Percentiles rank a stretch among this genome's conserved stretches.
Evolutionary conservation across 2,113 vertebrate genomes (phyloP).

Genomic region (Gambusia holbrooki): DNA sequence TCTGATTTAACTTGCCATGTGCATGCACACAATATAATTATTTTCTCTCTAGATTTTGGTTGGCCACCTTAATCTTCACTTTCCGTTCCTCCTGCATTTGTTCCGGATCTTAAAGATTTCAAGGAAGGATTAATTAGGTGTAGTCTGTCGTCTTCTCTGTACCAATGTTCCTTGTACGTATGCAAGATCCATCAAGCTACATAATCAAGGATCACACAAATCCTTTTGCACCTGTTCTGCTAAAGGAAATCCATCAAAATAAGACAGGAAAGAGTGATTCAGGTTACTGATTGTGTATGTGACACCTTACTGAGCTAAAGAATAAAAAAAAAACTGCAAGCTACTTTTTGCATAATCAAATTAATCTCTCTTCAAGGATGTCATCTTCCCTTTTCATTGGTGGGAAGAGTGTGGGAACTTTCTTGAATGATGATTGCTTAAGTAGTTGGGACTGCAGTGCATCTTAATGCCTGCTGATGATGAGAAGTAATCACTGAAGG

Average conservation of each 20-base stretch:
- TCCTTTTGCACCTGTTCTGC: constrained; percentile 32
- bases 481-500: constrained; percentile 67
- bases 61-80: background rate
- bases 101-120: constrained; percentile 46
- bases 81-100: constrained; percentile 5
- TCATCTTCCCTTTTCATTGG: constrained; percentile 35
- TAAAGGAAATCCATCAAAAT: constrained; percentile 14
- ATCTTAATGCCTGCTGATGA: constrained; percentile 49
- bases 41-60: background rate
- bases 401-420: constrained; percentile 34
- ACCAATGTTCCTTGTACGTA: constrained; percentile 45
- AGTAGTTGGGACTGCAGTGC: constrained; percentile 49
- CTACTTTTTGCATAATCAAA: constrained; percentile 34
- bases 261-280: background rate
- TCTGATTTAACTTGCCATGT: background rate
- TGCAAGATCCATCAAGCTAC: constrained; percentile 22
- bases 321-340: constrained; percentile 22
- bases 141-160: constrained; percentile 37
- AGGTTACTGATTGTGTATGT: constrained; percentile 24
- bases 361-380: constrained; percentile 23
- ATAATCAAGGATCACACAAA: constrained; percentile 38
- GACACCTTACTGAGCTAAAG: background rate
- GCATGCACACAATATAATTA: background rate
- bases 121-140: constrained; percentile 57
- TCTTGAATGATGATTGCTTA: constrained; percentile 57